phyloP scores from a whole-genome alignment of 2,113 vertebrate genomes.

The Pseudolaguvia tuberculata region DNA sequence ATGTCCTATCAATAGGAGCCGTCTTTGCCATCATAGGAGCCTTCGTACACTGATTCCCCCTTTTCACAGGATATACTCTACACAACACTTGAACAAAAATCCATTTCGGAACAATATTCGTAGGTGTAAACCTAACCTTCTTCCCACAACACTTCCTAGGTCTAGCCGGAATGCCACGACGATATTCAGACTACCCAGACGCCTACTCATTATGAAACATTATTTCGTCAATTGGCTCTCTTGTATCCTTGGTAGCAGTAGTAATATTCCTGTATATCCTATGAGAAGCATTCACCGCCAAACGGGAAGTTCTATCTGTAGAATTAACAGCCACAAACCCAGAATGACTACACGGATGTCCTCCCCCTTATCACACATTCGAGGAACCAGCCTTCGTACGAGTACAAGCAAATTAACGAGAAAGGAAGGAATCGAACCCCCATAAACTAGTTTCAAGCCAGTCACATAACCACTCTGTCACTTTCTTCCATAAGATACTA shows the following conservation, averaged over 20 bases:
- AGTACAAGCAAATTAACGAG: constrained; percentile 22
- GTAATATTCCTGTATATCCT: constrained; percentile 47
- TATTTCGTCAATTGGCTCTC: background rate
- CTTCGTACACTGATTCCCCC: constrained; percentile 1
- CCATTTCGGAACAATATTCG: constrained; percentile 14
- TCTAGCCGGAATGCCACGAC: background rate
- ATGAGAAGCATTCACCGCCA: constrained; percentile 50
- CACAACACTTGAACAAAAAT: constrained; percentile 8
- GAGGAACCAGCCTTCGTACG: constrained; percentile 46
- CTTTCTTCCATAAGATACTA: constrained; percentile 47
- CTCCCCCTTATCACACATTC: constrained; percentile 47
- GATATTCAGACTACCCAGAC: constrained; percentile 24
- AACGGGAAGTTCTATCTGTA: constrained; percentile 36
- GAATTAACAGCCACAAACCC: constrained; percentile 30
- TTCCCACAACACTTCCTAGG: background rate
- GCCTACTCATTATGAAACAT: constrained; percentile 13
- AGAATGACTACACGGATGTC: constrained; percentile 50
- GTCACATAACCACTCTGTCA: constrained; percentile 51
- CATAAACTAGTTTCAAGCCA: constrained; percentile 53
- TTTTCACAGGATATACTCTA: background rate
- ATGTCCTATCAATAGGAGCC: constrained; percentile 17
- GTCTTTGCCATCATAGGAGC: constrained; percentile 6
- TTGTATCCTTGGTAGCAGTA: background rate
- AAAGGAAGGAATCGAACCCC: constrained; percentile 55
- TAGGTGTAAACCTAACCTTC: background rate